Conservation (phyloP, 2,888 invertebrate species). For the Limulus polyphemus region DNA sequence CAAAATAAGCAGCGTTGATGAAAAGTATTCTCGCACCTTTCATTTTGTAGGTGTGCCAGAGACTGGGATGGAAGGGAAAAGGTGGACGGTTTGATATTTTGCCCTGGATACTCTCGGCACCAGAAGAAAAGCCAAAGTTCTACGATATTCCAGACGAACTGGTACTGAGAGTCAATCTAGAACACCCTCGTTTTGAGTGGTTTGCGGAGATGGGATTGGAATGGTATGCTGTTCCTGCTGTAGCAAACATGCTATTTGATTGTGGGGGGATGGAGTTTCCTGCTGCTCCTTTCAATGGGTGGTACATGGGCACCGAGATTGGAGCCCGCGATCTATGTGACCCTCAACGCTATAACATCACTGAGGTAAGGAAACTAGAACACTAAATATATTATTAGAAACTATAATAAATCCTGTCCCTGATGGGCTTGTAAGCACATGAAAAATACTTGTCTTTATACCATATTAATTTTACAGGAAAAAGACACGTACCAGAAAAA, state of each 20-base stretch:
- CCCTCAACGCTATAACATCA: conserved; percentile 34
- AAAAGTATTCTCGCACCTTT: too few relatives aligned
- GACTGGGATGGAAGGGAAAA: conserved; percentile 78
- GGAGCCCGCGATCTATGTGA: conserved; percentile 38
- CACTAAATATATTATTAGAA: too few relatives aligned
- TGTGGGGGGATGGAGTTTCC: conserved; percentile 37
- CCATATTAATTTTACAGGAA: too few relatives aligned
- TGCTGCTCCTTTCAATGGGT: conserved; percentile 38
- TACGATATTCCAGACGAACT: conserved; percentile 37
- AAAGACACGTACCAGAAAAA: too few relatives aligned
- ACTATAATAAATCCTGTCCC: too few relatives aligned
- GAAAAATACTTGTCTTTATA: too few relatives aligned
- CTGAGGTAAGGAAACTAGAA: conserved; percentile 28
- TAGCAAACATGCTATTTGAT: conserved; percentile 36
- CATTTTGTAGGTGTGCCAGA: conserved; percentile 44
- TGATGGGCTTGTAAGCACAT: too few relatives aligned
- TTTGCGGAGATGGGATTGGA: conserved; percentile 35
- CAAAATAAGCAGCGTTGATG: too few relatives aligned
- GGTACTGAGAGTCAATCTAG: conserved; percentile 33
- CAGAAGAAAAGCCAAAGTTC: conserved; percentile 35
- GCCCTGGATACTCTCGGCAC: conserved; percentile 37
- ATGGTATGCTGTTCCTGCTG: conserved; percentile 39
- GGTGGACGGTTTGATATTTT: conserved; percentile 53
- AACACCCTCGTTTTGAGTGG: conserved; percentile 37
- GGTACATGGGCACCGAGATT: conserved; percentile 40